phyloP scores from a whole-genome alignment of 2,797 vertebrate genomes.

The Fringilla coelebs region DNA sequence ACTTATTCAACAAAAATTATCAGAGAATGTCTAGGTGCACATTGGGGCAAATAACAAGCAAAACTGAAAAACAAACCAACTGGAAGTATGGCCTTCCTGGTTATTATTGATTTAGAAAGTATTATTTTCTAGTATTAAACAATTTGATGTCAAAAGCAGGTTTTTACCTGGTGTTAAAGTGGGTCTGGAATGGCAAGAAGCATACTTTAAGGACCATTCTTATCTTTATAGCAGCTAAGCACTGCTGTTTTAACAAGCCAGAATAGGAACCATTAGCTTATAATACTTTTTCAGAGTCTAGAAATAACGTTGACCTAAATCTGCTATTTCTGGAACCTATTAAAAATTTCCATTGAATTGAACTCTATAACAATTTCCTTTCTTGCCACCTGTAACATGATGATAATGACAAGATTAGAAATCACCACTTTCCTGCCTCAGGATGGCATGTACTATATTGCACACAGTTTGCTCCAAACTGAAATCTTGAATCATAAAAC shows the following conservation, averaged over 20 bases:
- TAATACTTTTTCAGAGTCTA: neutral
- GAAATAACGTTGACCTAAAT: conserved; percentile 19
- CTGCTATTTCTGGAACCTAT: neutral
- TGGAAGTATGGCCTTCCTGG: neutral
- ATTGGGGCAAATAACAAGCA: neutral
- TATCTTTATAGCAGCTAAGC: neutral
- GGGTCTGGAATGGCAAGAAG: neutral
- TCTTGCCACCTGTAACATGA: neutral
- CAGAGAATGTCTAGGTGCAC: neutral
- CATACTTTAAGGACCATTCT: neutral
- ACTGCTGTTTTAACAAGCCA: neutral
- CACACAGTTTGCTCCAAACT: fast-evolving
- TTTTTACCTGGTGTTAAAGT: neutral
- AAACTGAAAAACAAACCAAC: neutral
- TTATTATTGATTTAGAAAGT: neutral
- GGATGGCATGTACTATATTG: neutral
- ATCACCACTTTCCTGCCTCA: neutral
- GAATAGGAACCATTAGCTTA: neutral
- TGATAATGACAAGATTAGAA: neutral
- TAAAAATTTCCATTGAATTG: neutral
- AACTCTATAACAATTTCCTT: neutral
- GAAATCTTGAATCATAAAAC: neutral
- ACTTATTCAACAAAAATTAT: neutral
- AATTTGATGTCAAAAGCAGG: neutral
- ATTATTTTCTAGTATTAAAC: neutral